A percentile compares a stretch with the other conserved stretches of the same genome.
phyloP scores from a whole-genome alignment of 2,888 invertebrate genomes.

The Tiliacea aurago region DNA sequence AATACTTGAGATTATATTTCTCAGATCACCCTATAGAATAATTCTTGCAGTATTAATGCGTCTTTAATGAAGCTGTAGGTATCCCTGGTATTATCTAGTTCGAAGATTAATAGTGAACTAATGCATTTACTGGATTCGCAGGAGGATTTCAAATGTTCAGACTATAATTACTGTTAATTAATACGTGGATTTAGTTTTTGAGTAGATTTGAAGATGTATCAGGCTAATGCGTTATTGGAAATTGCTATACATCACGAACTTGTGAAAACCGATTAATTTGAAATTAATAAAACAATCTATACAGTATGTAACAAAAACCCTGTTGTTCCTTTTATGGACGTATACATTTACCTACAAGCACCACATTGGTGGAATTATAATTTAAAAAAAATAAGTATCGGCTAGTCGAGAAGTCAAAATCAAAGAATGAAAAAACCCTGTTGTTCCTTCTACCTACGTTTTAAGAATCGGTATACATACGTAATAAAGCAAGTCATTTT shows the following conservation, averaged over 20 bases:
- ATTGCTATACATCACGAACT: neutral
- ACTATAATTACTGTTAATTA: slow-evolving; percentile 1
- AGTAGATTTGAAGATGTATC: neutral
- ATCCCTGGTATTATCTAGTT: slow-evolving; percentile 25
- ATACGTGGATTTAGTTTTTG: neutral
- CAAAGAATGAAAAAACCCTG: too few species aligned
- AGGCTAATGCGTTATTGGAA: neutral
- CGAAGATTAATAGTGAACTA: slow-evolving; percentile 48
- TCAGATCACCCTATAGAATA: slow-evolving; percentile 27
- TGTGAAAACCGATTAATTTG: neutral
- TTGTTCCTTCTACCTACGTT: too few species aligned
- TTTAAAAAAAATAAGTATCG: too few species aligned
- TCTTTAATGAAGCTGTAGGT: slow-evolving; percentile 51
- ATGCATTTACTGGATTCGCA: slow-evolving; percentile 47
- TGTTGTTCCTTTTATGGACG: too few species aligned
- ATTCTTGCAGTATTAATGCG: slow-evolving; percentile 39
- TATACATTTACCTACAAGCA: too few species aligned
- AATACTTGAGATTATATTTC: neutral
- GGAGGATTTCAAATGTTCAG: slow-evolving; percentile 13
- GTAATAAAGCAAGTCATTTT: too few species aligned
- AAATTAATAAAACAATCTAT: too few species aligned
- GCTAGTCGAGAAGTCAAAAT: too few species aligned
- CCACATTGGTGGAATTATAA: too few species aligned
- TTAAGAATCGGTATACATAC: too few species aligned
- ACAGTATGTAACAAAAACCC: too few species aligned